phyloP scores from a whole-genome alignment of 37 sponge, comb jelly and placozoan species.

The Ianthella basta region DNA sequence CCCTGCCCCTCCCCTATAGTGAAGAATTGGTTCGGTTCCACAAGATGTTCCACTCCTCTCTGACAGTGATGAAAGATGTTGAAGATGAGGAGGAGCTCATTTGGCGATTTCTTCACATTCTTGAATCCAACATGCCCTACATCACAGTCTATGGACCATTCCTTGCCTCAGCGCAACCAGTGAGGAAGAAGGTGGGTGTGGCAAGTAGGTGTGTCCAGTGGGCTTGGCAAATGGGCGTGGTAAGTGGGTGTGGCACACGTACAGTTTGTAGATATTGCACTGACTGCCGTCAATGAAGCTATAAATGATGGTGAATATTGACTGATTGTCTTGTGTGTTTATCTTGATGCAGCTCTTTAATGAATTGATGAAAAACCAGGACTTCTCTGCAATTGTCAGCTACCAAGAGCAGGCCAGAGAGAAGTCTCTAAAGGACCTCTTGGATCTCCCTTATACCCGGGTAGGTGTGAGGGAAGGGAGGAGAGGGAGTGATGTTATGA shows the following conservation, averaged over 20 bases:
- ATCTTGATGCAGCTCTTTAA: not conserved
- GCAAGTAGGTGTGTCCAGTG: too few species aligned
- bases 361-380: constrained; percentile 21
- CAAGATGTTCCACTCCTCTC: constrained; percentile 44
- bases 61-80: constrained; percentile 16
- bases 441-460: constrained; percentile 55
- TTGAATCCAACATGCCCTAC: constrained; percentile 55
- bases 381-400: constrained; percentile 2
- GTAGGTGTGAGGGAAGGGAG: constrained; percentile 35
- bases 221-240: too few species aligned
- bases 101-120: constrained; percentile 35
- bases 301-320: too few species aligned
- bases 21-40: constrained; percentile 47
- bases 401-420: constrained; percentile 28
- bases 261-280: not conserved
- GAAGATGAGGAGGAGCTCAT: constrained; percentile 44
- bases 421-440: constrained; percentile 40
- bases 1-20: constrained; percentile 42
- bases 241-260: too few species aligned
- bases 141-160: constrained; percentile 67
- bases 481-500: not conserved
- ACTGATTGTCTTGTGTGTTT: too few species aligned
- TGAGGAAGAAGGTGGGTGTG: constrained; percentile 60
- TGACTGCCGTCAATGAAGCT: not conserved
- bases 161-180: constrained; percentile 33